A percentile compares a stretch with the other conserved stretches of the same genome.
Evolutionary conservation across 2,888 invertebrate species (phyloP).

Genomic region (Andricus quercusramuli): DNA sequence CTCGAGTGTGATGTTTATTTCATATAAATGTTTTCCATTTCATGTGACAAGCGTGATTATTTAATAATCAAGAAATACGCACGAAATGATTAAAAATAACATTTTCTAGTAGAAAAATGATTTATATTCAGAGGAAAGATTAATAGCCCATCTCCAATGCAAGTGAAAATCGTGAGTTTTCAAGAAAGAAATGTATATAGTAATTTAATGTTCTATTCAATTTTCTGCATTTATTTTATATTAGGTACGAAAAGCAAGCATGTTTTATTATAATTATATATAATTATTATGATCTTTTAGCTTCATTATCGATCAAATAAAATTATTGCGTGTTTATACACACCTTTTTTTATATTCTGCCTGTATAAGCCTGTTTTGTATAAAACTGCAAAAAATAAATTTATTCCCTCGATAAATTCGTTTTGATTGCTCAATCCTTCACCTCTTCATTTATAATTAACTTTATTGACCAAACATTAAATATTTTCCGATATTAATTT

Average conservation of each 20-base stretch:
- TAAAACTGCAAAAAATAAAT: background rate
- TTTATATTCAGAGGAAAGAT: background rate
- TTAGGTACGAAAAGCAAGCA: background rate
- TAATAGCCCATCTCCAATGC: background rate
- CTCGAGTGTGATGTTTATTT: background rate
- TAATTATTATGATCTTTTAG: background rate
- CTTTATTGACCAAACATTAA: background rate
- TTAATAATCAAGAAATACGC: background rate
- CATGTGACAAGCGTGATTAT: background rate
- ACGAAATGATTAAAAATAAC: background rate
- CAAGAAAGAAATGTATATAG: background rate
- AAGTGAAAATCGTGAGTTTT: background rate
- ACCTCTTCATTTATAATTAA: background rate
- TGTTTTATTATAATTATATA: background rate
- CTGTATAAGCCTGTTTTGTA: slow-evolving; percentile 4
- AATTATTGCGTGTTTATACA: background rate
- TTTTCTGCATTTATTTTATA: background rate
- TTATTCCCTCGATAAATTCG: background rate
- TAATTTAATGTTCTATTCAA: background rate
- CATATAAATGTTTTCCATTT: background rate
- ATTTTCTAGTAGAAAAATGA: background rate
- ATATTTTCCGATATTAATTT: background rate
- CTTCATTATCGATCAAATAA: background rate
- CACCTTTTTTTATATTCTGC: background rate
- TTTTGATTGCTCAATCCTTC: slow-evolving; percentile 1